A percentile compares a stretch with the other conserved stretches of the same genome.
These are phyloP conservation scores for Crocodylus rhombifer DNA, from an alignment of 2,797 vertebrate genomes.

Conservation along the genomic window DNA sequence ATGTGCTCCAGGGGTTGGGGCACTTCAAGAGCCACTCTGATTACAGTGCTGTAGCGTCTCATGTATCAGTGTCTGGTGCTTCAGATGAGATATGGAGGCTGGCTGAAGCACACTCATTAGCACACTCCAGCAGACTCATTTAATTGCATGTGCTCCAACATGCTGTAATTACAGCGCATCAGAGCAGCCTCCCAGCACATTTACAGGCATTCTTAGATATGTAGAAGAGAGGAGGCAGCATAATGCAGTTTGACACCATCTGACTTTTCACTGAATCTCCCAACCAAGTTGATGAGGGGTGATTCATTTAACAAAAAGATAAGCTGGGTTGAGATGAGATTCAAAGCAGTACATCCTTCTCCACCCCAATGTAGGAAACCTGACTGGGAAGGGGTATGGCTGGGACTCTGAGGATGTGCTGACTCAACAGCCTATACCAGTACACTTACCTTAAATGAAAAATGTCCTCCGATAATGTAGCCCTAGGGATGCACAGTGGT, in stretches of 20 bases:
- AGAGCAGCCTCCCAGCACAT: no score
- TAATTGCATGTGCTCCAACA: no score
- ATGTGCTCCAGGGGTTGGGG: no score
- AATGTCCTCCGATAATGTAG: no score
- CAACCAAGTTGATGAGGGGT: constrained; percentile 21
- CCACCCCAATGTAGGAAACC: background rate
- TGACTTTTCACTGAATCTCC: constrained; percentile 29
- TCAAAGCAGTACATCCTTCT: background rate
- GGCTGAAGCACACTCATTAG: no score
- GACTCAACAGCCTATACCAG: background rate
- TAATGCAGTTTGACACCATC: constrained; percentile 53
- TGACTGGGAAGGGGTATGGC: background rate
- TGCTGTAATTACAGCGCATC: no score
- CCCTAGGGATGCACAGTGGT: background rate
- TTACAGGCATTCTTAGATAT: background rate
- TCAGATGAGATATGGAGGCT: no score
- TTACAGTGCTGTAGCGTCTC: no score
- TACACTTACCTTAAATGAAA: no score
- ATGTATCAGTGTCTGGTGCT: no score
- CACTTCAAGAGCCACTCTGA: no score
- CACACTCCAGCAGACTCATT: no score
- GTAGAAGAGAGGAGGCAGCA: constrained; percentile 63
- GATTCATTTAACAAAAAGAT: background rate
- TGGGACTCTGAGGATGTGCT: accelerated
- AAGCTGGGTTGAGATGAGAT: background rate